Base-by-base conservation (phyloP, 2,888 invertebrate genomes). In the Tipula helvola region DNA sequence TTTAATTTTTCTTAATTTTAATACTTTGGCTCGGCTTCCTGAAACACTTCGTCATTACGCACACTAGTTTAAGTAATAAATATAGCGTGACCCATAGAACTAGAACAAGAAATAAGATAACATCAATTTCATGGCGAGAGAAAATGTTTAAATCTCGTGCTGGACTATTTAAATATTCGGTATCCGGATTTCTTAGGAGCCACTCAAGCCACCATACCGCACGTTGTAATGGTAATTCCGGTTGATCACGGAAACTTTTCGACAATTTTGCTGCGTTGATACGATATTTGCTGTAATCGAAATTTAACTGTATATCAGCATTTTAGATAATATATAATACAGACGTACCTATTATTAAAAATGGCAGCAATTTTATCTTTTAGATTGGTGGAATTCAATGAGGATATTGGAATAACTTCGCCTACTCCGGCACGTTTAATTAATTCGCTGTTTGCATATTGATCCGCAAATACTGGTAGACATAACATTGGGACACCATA, bases 401-500 rank as follows among this genome's bases (percentile, higher is more conserved):
- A 8, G 18, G 16, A 3, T 16, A 52, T 2, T 5, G n/a, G 16
- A 10, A 16, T 7, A 16, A 52, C 7, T 28, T 71, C 71, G 28
- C 8, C 71, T 10, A 28, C 3, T 10, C 10, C 8, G 2, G 28
- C 18, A 28, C 71, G 71, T 71, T 71, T 28, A 3, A 71, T 28
- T 28, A 71, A 5, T 2, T 28, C 10, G 10, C 71, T 71, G 13
- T 71, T 71, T 0, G 86, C 52, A 12, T 86, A 87, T 86, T 91
- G 90, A 86, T 91, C 90, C n/a, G 89, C 87, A 7, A 89, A 88
- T 10, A 91, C 85, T 7, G 91, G 90, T 18, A 91, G 86, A 0
- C 89, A 89, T 83, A 91, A 87, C 86, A 90, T 89, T 0, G 91
- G 91, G 5, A 91, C 89, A n/a, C n/a, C n/a, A n/a, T n/a, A 0